These are phyloP conservation scores for Panagrolaimus sp. DNA, from an alignment of 1,140 invertebrate genomes.

Conservation along the genomic window DNA sequence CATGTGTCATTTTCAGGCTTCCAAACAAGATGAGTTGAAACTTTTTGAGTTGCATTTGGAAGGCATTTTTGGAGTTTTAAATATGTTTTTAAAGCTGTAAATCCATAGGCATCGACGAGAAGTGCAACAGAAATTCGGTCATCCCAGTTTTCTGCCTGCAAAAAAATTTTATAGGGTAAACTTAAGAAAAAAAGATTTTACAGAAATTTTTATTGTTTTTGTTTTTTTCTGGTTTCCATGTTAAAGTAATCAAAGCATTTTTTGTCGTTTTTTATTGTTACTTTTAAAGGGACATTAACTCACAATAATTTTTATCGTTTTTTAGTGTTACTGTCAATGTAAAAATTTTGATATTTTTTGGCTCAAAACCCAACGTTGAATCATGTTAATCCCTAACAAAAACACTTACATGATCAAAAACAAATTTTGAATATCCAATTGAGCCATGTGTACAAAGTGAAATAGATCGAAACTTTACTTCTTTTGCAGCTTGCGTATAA, in stretches of 20 bases:
- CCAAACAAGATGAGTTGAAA: not conserved
- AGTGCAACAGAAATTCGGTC: not conserved
- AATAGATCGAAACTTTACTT: not conserved
- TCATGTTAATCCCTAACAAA: too few species aligned
- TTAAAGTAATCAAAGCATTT: too few species aligned
- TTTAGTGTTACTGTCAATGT: too few species aligned
- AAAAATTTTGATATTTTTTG: not conserved
- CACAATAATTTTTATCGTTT: too few species aligned
- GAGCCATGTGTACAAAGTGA: not conserved
- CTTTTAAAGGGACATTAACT: too few species aligned
- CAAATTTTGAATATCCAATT: not conserved
- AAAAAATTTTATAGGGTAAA: too few species aligned
- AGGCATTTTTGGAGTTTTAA: not conserved
- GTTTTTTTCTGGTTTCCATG: too few species aligned
- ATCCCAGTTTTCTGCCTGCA: not conserved
- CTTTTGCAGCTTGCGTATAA: not conserved
- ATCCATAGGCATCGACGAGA: not conserved
- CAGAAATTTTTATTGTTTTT: too few species aligned
- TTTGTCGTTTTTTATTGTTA: too few species aligned
- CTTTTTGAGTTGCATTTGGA: not conserved
- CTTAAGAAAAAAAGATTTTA: too few species aligned
- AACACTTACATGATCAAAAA: slow-evolving; percentile 6
- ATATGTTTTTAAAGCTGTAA: not conserved
- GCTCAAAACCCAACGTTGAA: too few species aligned
- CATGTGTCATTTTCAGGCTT: not conserved